A percentile compares a stretch with the other conserved stretches of the same genome.
phyloP scores from a whole-genome alignment of 2,113 vertebrate genomes.

The Carassius auratus region DNA sequence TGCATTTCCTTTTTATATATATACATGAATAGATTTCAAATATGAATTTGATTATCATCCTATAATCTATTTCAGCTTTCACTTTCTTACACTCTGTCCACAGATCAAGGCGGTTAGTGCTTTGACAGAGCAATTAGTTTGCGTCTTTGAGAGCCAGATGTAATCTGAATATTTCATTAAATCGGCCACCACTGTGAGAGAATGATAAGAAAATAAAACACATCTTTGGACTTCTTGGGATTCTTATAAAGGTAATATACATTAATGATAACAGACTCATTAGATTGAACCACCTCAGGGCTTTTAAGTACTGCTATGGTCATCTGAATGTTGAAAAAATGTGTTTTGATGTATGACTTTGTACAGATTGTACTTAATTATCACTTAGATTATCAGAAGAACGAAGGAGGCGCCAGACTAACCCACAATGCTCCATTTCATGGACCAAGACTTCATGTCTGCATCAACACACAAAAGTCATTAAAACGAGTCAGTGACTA shows the following conservation, averaged over 20 bases:
- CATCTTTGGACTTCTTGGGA: neutral
- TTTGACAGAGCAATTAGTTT: conserved; percentile 14
- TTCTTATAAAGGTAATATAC: neutral
- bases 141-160: conserved; percentile 11
- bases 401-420: neutral
- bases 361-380: neutral
- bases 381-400: conserved; percentile 14
- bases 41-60: neutral
- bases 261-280: neutral
- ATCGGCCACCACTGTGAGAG: neutral
- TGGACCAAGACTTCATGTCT: conserved; percentile 37
- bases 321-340: neutral
- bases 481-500: conserved; percentile 42
- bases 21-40: neutral
- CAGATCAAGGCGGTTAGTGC: neutral
- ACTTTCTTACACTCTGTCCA: neutral
- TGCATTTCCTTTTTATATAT: no score
- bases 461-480: conserved; percentile 36
- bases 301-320: neutral
- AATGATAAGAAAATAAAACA: conserved; percentile 25
- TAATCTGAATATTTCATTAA: conserved; percentile 23
- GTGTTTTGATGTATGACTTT: neutral
- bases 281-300: neutral
- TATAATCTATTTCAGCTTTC: neutral
- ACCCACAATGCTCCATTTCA: conserved; percentile 4